Evolutionary conservation across 1,140 invertebrate species (phyloP), one percentile per base, ranked within the genome.

Genomic region (Heliconius eleuchia): DNA sequence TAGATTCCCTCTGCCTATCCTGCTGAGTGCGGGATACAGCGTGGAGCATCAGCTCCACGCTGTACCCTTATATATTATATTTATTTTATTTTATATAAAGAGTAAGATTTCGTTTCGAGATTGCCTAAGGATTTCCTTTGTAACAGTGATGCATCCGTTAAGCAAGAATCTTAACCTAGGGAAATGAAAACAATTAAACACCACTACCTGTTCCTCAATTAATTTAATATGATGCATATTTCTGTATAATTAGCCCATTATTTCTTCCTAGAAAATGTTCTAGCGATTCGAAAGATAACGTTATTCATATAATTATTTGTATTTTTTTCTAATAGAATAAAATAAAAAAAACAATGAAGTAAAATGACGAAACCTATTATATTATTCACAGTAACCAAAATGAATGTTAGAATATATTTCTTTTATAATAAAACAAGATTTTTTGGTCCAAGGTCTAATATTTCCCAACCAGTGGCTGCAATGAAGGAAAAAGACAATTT

Each of bases 401-500:
- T 71, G 7, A 57, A 23, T 57, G 55, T 57, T 57, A 57, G 7
- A 57, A n/a, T 57, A 23, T 57, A 60, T 66, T 55, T 57, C 52
- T 77, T 74, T 70, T 76, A 76, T 75, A 80, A 76, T 80, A 80
- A 76, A 76, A 80, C 27, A 57, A 46, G 30, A 77, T 78, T 81
- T 78, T 81, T 81, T 78, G 73, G 76, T 77, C 73, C 80, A 81
- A 81, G 80, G 80, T 77, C 73, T 81, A 52, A 76, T 74, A 77
- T 81, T 81, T 81, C 80, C 73, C 76, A 81, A 81, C 80, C 34
- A 72, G 71, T 74, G 55, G 71, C 75, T 78, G 76, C 70, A 80
- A 78, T 80, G 79, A 82, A 80, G 83, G 83, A 84, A 84, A 84
- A 84, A 84, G 80, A 82, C 80, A 82, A 84, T 84, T 84, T 84